Conservation (phyloP, 2,797 vertebrate genomes). For the Etheostoma perlongum region DNA sequence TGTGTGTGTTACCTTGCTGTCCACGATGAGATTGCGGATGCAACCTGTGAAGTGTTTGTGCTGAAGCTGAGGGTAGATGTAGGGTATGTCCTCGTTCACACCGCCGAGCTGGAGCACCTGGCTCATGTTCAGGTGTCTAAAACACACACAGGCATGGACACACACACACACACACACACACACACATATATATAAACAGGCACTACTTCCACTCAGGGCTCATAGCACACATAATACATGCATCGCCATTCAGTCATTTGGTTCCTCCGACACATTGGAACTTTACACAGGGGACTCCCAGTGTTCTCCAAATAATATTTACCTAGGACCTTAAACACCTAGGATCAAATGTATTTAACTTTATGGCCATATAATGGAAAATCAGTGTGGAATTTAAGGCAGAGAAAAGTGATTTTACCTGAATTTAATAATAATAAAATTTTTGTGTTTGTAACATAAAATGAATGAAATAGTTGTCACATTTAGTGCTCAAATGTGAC, state of each 20-base stretch:
- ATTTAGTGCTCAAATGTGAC: no score
- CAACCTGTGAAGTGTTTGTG: constrained; percentile 93
- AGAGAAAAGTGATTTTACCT: no score
- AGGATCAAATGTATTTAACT: no score
- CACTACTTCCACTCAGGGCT: background rate
- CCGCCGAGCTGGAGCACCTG: constrained; percentile 92
- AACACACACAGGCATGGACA: constrained; percentile 10
- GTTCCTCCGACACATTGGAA: background rate
- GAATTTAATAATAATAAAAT: no score
- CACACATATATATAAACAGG: background rate
- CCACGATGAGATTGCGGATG: constrained; percentile 89
- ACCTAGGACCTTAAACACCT: no score
- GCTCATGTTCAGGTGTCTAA: constrained; percentile 87
- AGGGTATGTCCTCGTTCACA: constrained; percentile 89
- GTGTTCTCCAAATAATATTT: no score
- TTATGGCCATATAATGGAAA: no score
- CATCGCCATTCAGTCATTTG: background rate
- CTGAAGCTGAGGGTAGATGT: constrained; percentile 88
- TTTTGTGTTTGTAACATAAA: no score
- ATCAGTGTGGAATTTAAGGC: no score
- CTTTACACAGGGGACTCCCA: no score
- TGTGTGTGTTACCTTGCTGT: constrained; percentile 88
- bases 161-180: no score
- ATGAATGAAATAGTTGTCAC: no score
- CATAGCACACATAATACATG: background rate